These are phyloP conservation scores for Chaenogobius annularis DNA, from an alignment of 2,113 vertebrate genomes.

Conservation along the genomic window DNA sequence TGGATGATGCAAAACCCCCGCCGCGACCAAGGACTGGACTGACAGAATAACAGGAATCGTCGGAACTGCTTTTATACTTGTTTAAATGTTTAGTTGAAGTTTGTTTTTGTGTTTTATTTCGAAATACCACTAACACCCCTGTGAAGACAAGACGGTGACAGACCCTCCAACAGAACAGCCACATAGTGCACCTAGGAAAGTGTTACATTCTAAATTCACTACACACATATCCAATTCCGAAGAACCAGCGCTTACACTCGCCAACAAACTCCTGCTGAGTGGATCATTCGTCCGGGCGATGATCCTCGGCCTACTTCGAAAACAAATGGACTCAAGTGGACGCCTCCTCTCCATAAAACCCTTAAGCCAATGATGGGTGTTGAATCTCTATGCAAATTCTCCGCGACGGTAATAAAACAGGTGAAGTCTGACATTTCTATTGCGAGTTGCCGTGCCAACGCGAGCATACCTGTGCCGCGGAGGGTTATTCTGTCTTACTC, in stretches of 20 bases:
- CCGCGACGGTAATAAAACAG: conserved; percentile 4
- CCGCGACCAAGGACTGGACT: too few relatives aligned
- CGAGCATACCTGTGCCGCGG: neutral
- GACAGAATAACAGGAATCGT: too few relatives aligned
- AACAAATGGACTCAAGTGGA: conserved; percentile 7
- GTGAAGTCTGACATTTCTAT: conserved; percentile 3
- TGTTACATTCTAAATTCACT: neutral
- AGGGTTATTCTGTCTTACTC: conserved; percentile 5
- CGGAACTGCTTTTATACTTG: too few relatives aligned
- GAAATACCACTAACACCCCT: too few relatives aligned
- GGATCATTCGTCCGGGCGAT: neutral
- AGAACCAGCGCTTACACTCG: neutral
- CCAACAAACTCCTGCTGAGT: neutral
- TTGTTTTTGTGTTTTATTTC: too few relatives aligned
- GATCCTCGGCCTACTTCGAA: conserved; percentile 1
- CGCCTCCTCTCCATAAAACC: conserved; percentile 4
- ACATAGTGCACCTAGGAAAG: neutral
- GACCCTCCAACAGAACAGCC: too few relatives aligned
- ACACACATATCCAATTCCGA: neutral
- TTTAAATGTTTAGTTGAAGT: too few relatives aligned
- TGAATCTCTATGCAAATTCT: neutral
- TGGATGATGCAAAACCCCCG: too few relatives aligned
- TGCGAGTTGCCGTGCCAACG: neutral
- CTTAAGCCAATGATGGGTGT: neutral
- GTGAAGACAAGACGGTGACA: too few relatives aligned